phyloP scores from a whole-genome alignment of 2,888 invertebrate species.

The Melieria picta region DNA sequence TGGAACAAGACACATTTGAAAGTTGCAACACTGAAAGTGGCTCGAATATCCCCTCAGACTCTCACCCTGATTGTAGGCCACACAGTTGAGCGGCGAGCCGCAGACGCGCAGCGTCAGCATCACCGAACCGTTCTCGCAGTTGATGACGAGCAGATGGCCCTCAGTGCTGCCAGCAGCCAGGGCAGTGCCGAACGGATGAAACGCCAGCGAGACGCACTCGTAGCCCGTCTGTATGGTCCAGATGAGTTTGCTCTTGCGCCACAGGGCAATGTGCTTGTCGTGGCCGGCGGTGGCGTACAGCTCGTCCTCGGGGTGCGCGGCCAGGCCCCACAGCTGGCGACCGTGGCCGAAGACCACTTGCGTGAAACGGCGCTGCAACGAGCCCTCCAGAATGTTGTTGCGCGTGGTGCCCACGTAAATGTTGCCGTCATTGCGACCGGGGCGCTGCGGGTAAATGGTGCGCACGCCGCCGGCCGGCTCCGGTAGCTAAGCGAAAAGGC shows the following conservation, averaged over 20 bases:
- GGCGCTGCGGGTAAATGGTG: constrained; percentile 88
- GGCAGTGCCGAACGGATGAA: constrained; percentile 88
- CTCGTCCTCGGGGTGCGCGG: constrained; percentile 90
- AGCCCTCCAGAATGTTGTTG: constrained; percentile 91
- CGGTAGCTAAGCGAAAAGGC: constrained; percentile 72
- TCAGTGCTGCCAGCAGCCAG: constrained; percentile 90
- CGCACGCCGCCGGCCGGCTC: constrained; percentile 89
- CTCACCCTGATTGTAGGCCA: constrained; percentile 86
- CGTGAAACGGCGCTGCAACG: constrained; percentile 87
- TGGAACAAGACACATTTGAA: constrained; percentile 57
- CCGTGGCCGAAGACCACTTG: constrained; percentile 90
- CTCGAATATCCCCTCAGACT: not conserved
- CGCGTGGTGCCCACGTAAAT: constrained; percentile 91
- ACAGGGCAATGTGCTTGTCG: constrained; percentile 89
- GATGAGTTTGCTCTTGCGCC: constrained; percentile 88
- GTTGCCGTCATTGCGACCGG: constrained; percentile 88
- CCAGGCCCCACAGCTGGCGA: constrained; percentile 86
- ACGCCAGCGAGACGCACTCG: constrained; percentile 87
- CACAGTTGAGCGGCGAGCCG: constrained; percentile 85
- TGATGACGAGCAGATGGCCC: constrained; percentile 86
- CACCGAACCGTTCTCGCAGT: constrained; percentile 86
- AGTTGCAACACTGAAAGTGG: not conserved
- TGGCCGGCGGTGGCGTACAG: constrained; percentile 92
- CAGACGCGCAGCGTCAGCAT: constrained; percentile 88
- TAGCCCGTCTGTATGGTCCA: constrained; percentile 90